Evolutionary conservation across 2,888 invertebrate genomes (phyloP).

Genomic region (Adelognathus sp.): DNA sequence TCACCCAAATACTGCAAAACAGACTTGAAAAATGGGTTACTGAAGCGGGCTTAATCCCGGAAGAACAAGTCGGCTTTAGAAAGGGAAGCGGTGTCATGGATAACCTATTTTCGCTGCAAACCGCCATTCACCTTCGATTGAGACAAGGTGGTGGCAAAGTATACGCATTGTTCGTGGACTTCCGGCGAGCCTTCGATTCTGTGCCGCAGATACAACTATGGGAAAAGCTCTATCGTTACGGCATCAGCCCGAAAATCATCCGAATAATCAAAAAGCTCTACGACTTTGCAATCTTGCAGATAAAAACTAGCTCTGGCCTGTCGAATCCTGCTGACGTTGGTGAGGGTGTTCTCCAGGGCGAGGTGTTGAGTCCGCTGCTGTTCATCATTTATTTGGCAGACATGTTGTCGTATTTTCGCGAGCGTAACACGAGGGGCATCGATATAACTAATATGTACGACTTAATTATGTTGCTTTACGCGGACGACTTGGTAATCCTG

Average conservation of each 20-base stretch:
- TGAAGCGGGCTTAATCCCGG: constrained; percentile 36
- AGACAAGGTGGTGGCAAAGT: constrained; percentile 29
- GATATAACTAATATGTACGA: constrained; percentile 29
- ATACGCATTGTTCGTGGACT: constrained; percentile 58
- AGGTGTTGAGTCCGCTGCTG: constrained; percentile 19
- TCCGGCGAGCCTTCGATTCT: constrained; percentile 55
- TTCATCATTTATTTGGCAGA: constrained; percentile 51
- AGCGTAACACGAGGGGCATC: constrained; percentile 36
- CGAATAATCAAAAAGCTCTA: constrained; percentile 31
- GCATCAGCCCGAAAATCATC: constrained; percentile 60
- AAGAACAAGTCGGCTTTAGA: constrained; percentile 55
- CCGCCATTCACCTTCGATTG: constrained; percentile 40
- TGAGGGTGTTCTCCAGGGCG: too few species aligned
- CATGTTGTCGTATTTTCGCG: constrained; percentile 36
- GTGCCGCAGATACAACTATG: constrained; percentile 52
- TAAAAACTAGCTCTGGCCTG: constrained; percentile 1
- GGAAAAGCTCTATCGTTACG: constrained; percentile 43
- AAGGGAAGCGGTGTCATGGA: constrained; percentile 43
- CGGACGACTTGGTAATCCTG: too few species aligned
- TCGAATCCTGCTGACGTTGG: constrained; percentile 22
- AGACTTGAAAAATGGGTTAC: constrained; percentile 50
- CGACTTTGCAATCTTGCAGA: neutral
- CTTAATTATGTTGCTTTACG: too few species aligned
- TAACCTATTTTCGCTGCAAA: constrained; percentile 53
- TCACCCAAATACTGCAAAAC: constrained; percentile 51